These are phyloP conservation scores for Noturus placidus DNA, from an alignment of 2,113 vertebrate genomes.

Conservation along the genomic window DNA sequence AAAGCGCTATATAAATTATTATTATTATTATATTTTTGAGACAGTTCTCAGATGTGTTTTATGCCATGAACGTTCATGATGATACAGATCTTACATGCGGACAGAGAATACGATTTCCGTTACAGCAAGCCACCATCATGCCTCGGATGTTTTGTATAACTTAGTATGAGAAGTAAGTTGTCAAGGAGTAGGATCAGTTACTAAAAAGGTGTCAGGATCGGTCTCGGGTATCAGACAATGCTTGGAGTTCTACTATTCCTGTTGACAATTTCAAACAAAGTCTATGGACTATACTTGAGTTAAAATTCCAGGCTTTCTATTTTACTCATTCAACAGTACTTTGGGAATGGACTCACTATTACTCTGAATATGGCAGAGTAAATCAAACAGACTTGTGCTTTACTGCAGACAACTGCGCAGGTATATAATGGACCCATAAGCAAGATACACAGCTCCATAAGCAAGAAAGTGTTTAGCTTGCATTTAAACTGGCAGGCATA, in stretches of 20 bases:
- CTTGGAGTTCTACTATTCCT: background rate
- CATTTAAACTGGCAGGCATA: conserved; percentile 25
- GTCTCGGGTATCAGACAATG: background rate
- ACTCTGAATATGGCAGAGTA: background rate
- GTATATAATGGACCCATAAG: conserved; percentile 20
- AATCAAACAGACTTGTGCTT: conserved; percentile 18
- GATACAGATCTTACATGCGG: background rate
- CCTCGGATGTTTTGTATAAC: background rate
- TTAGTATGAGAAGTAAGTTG: background rate
- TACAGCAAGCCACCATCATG: background rate
- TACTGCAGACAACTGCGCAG: background rate
- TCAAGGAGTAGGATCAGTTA: background rate
- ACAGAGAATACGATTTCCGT: background rate
- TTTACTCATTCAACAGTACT: background rate
- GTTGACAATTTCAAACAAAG: too few species aligned
- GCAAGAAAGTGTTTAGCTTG: conserved; percentile 35
- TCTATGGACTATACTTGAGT: background rate
- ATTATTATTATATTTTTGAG: background rate
- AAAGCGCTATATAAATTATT: too few species aligned
- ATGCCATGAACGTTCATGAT: background rate
- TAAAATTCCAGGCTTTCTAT: background rate
- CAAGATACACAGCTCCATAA: conserved; percentile 31
- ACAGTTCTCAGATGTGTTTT: background rate
- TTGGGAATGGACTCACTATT: background rate
- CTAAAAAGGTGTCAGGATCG: background rate